phyloP scores from a whole-genome alignment of 1,140 invertebrate species.

The Drosophila equinoxialis region DNA sequence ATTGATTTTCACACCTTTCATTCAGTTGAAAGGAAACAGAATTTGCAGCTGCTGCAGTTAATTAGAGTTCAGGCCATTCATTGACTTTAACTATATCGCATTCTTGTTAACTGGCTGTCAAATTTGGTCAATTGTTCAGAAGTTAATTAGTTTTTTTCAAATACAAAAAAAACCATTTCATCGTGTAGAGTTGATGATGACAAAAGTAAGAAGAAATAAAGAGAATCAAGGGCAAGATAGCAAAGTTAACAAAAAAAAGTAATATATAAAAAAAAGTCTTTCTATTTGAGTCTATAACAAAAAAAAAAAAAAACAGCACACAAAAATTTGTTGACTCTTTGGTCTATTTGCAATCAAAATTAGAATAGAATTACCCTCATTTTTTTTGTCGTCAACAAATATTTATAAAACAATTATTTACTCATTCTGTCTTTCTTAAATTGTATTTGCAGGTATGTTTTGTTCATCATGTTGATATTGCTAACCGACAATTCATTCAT shows the following conservation, averaged over 20 bases:
- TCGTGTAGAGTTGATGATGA: not conserved
- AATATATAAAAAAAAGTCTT: not conserved
- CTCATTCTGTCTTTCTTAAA: constrained; percentile 14
- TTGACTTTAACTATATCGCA: constrained; percentile 1
- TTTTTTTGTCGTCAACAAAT: constrained; percentile 32
- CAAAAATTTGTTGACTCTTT: constrained; percentile 31
- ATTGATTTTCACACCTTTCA: constrained; percentile 72
- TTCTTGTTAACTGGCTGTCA: constrained; percentile 30
- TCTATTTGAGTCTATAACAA: not conserved
- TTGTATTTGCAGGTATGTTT: constrained; percentile 67
- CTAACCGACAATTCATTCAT: not conserved
- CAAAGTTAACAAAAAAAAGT: not conserved
- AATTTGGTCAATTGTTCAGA: constrained; percentile 40
- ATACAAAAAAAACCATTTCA: not conserved
- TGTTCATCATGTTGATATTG: not conserved
- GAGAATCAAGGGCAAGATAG: not conserved
- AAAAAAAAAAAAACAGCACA: constrained; percentile 20
- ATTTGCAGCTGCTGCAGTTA: constrained; percentile 17
- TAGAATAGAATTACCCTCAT: constrained; percentile 14
- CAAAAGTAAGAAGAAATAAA: not conserved
- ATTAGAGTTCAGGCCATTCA: constrained; percentile 31
- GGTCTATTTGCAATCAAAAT: constrained; percentile 36
- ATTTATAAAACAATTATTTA: constrained; percentile 70
- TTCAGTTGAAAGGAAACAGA: constrained; percentile 25
- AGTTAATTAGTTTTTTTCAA: constrained; percentile 49